A percentile compares a stretch with the other conserved stretches of the same genome.
Evolutionary conservation across 35 echinoderm and acorn worm genomes (phyloP).

Genomic region (Holothuria glaberrima): DNA sequence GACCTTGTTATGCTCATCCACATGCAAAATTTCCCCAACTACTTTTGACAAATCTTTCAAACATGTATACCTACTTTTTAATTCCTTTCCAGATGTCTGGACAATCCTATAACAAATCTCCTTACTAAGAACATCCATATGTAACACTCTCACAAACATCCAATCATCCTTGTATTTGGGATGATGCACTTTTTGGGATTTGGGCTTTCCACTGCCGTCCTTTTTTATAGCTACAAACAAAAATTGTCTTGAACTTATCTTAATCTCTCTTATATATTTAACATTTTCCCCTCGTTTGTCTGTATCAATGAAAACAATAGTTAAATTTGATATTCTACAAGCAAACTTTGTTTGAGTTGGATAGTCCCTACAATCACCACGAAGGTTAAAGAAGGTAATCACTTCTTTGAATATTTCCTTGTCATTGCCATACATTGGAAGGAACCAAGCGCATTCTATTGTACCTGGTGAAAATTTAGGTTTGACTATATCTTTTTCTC

Average conservation of each 20-base stretch:
- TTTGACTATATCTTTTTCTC: slow-evolving; percentile 38
- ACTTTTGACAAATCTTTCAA: background rate
- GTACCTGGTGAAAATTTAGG: slow-evolving; percentile 28
- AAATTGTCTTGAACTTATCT: background rate
- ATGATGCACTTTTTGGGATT: background rate
- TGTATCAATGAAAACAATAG: slow-evolving; percentile 19
- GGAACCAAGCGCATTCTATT: slow-evolving; percentile 44
- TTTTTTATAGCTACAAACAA: slow-evolving; percentile 16
- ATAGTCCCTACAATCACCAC: slow-evolving; percentile 46
- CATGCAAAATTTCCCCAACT: background rate
- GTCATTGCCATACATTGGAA: slow-evolving; percentile 32
- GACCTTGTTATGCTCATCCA: slow-evolving; percentile 22
- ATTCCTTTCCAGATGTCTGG: background rate
- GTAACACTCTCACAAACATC: slow-evolving; percentile 34
- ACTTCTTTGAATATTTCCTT: slow-evolving; percentile 32
- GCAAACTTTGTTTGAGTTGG: slow-evolving; percentile 28
- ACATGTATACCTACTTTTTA: background rate
- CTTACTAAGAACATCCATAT: slow-evolving; percentile 35
- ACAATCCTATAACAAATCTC: background rate
- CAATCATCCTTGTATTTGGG: background rate
- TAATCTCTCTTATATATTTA: slow-evolving; percentile 3
- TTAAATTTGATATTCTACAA: slow-evolving; percentile 5
- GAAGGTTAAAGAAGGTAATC: slow-evolving; percentile 33
- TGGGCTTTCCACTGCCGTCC: background rate
- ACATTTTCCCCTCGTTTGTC: slow-evolving; percentile 6